phyloP scores from a whole-genome alignment of 2,113 vertebrate genomes.

The Tapirus terrestris region DNA sequence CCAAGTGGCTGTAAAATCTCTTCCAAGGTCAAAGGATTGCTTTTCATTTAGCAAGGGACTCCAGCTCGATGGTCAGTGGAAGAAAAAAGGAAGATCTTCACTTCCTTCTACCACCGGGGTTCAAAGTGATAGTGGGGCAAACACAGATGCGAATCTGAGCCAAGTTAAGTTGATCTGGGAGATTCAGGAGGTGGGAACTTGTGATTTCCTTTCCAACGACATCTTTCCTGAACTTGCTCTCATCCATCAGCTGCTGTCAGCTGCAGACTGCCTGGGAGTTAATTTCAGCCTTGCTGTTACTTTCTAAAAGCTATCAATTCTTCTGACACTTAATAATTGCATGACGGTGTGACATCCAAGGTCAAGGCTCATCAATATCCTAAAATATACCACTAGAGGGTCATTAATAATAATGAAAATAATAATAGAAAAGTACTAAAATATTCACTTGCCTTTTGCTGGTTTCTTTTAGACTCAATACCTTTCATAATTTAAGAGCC shows the following conservation, averaged over 20 bases:
- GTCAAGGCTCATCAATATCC: conserved; percentile 69
- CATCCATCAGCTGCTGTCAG: conserved; percentile 49
- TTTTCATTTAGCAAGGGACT: neutral
- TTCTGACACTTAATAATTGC: conserved; percentile 70
- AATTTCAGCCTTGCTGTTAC: conserved; percentile 57
- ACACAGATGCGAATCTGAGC: neutral
- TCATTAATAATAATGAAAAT: conserved; percentile 82
- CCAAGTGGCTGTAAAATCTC: neutral
- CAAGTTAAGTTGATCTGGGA: neutral
- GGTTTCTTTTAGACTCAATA: conserved; percentile 65
- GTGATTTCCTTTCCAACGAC: neutral
- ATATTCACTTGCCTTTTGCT: conserved; percentile 66
- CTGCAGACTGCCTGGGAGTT: conserved; percentile 14
- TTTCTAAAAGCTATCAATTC: conserved; percentile 69
- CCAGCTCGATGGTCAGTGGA: neutral
- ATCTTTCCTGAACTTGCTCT: neutral
- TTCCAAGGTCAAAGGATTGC: neutral
- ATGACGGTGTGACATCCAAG: conserved; percentile 31
- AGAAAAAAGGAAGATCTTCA: neutral
- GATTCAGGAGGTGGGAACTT: neutral
- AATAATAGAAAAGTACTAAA: conserved; percentile 71
- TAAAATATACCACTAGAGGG: conserved; percentile 60
- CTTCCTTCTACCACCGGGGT: neutral
- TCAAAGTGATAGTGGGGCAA: neutral
- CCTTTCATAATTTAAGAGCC: conserved; percentile 62